phyloP scores from a whole-genome alignment of 2,797 vertebrate genomes.

The Linurgus olivaceus region DNA sequence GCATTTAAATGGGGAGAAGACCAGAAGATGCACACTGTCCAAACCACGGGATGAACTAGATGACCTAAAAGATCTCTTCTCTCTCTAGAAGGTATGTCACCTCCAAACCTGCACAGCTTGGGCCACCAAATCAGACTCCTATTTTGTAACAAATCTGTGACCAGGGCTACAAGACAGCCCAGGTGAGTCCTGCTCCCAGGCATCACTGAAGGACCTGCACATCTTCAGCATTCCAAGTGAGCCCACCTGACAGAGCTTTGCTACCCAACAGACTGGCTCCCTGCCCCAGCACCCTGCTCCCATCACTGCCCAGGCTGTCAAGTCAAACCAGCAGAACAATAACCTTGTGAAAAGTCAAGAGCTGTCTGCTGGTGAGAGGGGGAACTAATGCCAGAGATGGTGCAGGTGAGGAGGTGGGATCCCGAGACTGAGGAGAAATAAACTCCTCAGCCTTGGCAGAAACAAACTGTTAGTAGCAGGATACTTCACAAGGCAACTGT shows the following conservation, averaged over 20 bases:
- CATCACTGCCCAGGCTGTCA: not conserved
- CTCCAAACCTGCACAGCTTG: not conserved
- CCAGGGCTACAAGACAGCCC: not conserved
- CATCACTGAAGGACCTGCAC: not conserved
- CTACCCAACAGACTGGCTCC: no score
- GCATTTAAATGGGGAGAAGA: not conserved
- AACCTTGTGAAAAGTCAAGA: not conserved
- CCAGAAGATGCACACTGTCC: not conserved
- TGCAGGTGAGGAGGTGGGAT: not conserved
- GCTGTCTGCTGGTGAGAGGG: not conserved
- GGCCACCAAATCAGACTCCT: not conserved
- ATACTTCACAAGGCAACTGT: not conserved
- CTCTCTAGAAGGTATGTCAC: not conserved
- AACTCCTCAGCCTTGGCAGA: not conserved
- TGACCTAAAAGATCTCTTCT: not conserved
- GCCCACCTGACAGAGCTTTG: not conserved
- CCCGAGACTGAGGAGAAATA: not conserved
- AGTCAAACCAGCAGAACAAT: not conserved
- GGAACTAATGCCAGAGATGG: not conserved
- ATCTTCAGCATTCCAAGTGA: not conserved
- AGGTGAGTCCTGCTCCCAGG: not conserved
- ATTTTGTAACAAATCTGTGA: not conserved
- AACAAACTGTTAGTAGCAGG: not conserved
- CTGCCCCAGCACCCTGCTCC: not conserved
- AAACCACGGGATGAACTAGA: not conserved